Conservation (phyloP, 2,888 invertebrate genomes). For the Ormyrus pomaceus region DNA sequence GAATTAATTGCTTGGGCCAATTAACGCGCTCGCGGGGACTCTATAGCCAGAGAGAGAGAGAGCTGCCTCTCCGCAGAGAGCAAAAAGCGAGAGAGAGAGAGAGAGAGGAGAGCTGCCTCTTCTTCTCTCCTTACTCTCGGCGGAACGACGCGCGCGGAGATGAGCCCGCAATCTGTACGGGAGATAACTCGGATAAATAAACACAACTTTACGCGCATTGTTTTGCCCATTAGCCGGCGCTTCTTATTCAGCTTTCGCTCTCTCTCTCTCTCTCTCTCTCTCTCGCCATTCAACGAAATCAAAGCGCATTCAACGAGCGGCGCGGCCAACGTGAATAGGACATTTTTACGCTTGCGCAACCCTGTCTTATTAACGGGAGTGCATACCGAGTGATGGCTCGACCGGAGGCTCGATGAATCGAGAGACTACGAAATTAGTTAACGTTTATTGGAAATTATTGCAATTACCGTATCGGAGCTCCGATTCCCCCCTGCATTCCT, state of each 20-base stretch:
- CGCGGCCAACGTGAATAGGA: not conserved
- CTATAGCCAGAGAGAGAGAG: constrained; percentile 65
- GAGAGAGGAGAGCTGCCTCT: not conserved
- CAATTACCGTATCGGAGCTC: too few species aligned
- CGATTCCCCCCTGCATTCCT: too few species aligned
- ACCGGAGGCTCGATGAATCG: too few species aligned
- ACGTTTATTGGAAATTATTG: too few species aligned
- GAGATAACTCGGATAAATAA: constrained; percentile 40
- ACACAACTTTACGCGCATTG: constrained; percentile 48
- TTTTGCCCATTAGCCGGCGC: constrained; percentile 49
- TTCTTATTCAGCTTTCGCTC: constrained; percentile 39
- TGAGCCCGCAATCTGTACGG: constrained; percentile 29
- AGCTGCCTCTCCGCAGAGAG: constrained; percentile 4
- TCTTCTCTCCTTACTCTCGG: not conserved
- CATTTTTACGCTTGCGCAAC: constrained; percentile 6
- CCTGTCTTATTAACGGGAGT: too few species aligned
- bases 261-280: constrained; percentile 33
- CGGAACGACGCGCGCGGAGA: constrained; percentile 20
- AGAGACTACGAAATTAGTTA: too few species aligned
- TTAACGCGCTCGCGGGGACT: constrained; percentile 69
- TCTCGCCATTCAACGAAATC: constrained; percentile 23
- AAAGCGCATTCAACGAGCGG: constrained; percentile 8
- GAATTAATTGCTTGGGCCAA: constrained; percentile 75
- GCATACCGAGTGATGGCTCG: too few species aligned
- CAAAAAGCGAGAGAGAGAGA: not conserved